A percentile compares a stretch with the other conserved stretches of the same genome.
Evolutionary conservation across 1,140 invertebrate genomes (phyloP).

Genomic region (Tribolium castaneum): DNA sequence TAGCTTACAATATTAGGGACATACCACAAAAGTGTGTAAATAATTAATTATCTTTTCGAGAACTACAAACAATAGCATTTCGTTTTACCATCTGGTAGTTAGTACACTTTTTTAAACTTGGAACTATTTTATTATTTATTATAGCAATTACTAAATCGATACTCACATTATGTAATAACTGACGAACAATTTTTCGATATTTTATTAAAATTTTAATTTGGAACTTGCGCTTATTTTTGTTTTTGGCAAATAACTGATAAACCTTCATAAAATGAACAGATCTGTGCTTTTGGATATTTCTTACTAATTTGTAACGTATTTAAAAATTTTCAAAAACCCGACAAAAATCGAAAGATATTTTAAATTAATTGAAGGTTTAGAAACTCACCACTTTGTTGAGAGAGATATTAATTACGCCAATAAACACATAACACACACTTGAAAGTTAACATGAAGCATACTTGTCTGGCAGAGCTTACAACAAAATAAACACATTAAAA

Average conservation of each 20-base stretch:
- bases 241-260: too few relatives aligned
- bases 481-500: conserved; percentile 34
- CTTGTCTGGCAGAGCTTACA: conserved; percentile 2
- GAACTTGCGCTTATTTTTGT: too few relatives aligned
- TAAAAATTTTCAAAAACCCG: too few relatives aligned
- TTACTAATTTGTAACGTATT: too few relatives aligned
- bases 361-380: neutral
- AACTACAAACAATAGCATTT: neutral
- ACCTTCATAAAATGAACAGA: too few relatives aligned
- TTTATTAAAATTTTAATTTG: too few relatives aligned
- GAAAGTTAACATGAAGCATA: neutral
- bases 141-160: conserved; percentile 3
- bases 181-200: neutral
- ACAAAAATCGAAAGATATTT: too few relatives aligned
- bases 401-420: neutral
- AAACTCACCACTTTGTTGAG: neutral
- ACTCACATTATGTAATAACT: neutral
- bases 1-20: neutral
- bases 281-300: neutral
- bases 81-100: neutral
- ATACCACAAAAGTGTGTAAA: neutral
- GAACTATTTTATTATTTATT: conserved; percentile 30
- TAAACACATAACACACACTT: neutral
- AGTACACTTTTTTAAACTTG: neutral
- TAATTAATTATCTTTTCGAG: neutral